Evolutionary conservation across 2,888 invertebrate species (phyloP), one percentile per base, ranked within the genome.

Genomic region (Beris morrisii): DNA sequence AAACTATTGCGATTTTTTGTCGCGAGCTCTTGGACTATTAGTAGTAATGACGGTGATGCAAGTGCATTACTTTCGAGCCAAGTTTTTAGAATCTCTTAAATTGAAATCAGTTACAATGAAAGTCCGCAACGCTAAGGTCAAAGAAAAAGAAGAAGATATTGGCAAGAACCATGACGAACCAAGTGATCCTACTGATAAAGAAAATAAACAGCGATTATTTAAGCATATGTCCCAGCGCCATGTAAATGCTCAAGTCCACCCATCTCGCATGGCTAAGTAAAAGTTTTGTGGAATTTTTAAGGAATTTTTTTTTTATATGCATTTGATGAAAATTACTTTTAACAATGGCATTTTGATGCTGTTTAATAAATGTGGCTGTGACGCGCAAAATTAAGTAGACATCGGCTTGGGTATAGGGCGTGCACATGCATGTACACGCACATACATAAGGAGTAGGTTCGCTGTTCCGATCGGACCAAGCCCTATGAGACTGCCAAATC

Each of bases 21-120:
- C n/a, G n/a, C n/a, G n/a, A n/a, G n/a, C n/a, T n/a, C n/a, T n/a
- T n/a, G n/a, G n/a, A n/a, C n/a, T 93, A 73, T 96, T 99, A 79
- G 91, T 99, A 11, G 93, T 99, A 66, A 91, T 98, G 70, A 95
- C 97, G 7, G 97, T 97, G 70, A 88, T 99, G 73, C 99, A 99
- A 82, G 92, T 93, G 59, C 97, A 99, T 81, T 98, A 98, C 81
- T 98, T 99, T 83, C 99, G 99, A 78, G 88, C 89, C 72, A 93
- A 95, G 72, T 99, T 98, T 81, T 88, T 98, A 79, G 87, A 86
- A 66, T 69, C 65, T 38, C 31, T 65, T 12, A 38, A n/a, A 15
- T n/a, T 12, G 30, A 64, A 64, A n/a, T 12, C 43, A 45, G 28
- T n/a, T 1, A 9, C n/a, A 12, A 45, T 13, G 0, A 4, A 15